Evolutionary conservation across 1,140 invertebrate genomes (phyloP).

Genomic region (Calliopsis andreniformis): DNA sequence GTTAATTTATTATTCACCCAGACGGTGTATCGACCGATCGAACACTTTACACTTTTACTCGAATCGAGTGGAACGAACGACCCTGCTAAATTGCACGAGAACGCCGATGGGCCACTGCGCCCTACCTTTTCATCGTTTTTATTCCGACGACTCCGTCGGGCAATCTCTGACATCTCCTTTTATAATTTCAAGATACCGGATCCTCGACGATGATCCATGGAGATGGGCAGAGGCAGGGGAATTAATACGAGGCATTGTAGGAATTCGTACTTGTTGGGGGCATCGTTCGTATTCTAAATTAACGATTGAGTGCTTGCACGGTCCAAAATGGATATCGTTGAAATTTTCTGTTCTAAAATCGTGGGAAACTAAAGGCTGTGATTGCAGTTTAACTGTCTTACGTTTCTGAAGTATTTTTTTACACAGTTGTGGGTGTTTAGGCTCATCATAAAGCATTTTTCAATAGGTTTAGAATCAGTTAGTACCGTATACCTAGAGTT

Average conservation of each 20-base stretch:
- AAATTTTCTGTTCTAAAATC: no score
- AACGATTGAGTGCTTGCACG: no score
- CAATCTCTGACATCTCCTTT: background rate
- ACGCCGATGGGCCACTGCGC: background rate
- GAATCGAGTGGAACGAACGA: constrained; percentile 21
- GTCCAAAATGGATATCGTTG: no score
- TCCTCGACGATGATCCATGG: background rate
- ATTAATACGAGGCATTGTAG: background rate
- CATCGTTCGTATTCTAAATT: no score
- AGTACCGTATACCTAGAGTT: no score
- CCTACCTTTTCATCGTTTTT: background rate
- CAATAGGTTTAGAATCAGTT: no score
- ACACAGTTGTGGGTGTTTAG: no score
- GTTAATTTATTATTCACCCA: constrained; percentile 65
- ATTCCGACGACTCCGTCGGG: background rate
- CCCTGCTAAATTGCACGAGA: constrained; percentile 15
- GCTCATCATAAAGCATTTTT: no score
- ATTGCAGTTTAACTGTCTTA: no score
- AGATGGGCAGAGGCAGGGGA: background rate
- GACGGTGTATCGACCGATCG: constrained; percentile 19
- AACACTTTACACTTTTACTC: constrained; percentile 34
- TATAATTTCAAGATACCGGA: background rate
- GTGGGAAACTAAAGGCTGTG: no score
- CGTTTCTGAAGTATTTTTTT: no score
- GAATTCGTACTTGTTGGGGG: background rate